These are phyloP conservation scores for Silurus meridionalis DNA, from an alignment of 2,113 vertebrate genomes.

Conservation along the genomic window DNA sequence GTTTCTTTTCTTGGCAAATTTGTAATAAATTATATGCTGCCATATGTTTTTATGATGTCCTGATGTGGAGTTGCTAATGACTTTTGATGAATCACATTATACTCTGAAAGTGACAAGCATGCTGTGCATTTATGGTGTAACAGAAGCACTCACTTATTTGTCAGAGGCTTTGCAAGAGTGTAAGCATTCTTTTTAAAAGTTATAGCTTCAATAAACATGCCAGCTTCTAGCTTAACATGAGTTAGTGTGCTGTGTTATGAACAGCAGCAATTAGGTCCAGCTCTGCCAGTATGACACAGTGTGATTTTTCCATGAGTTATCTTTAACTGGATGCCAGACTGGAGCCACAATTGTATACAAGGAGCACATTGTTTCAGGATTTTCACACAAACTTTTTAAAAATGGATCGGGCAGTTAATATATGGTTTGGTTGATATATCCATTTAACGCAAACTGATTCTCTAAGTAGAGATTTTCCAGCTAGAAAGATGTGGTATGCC, in stretches of 20 bases:
- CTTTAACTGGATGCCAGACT: neutral
- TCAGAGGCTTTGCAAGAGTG: slow-evolving; percentile 2
- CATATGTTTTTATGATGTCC: neutral
- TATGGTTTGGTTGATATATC: neutral
- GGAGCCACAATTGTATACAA: neutral
- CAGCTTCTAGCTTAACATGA: slow-evolving; percentile 35
- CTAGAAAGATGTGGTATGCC: neutral
- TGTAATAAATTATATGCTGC: neutral
- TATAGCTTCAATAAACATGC: slow-evolving; percentile 47
- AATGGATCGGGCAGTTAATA: neutral
- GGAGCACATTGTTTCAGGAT: neutral
- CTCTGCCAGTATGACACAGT: slow-evolving; percentile 17
- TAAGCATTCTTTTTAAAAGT: slow-evolving; percentile 3
- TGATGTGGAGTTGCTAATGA: neutral
- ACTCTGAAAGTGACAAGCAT: neutral
- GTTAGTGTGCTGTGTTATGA: slow-evolving; percentile 51
- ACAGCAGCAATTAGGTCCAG: slow-evolving; percentile 42
- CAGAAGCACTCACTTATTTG: slow-evolving; percentile 25
- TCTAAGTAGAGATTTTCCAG: neutral
- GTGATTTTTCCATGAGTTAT: slow-evolving; percentile 9
- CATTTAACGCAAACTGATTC: neutral
- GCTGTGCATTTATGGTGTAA: neutral
- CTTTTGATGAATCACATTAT: neutral
- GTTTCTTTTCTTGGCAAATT: neutral
- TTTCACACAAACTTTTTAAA: neutral